phyloP scores from a whole-genome alignment of 2,113 vertebrate genomes.

The Otolemur garnettii region DNA sequence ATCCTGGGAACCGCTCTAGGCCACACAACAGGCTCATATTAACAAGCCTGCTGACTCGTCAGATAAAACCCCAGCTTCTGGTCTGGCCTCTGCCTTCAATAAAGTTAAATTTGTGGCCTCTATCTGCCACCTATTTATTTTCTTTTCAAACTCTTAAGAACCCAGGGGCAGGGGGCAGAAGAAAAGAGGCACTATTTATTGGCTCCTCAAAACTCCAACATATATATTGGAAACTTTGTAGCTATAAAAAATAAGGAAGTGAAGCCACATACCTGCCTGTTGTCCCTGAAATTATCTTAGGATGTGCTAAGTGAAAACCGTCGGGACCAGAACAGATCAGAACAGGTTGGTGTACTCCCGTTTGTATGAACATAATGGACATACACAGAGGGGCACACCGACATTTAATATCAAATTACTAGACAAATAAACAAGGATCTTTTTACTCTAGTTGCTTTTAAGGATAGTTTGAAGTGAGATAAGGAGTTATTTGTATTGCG shows the following conservation, averaged over 20 bases:
- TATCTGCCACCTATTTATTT: not conserved
- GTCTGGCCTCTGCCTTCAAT: not conserved
- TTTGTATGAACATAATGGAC: not conserved
- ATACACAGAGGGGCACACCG: not conserved
- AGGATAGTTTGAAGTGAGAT: not conserved
- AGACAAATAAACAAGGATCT: not conserved
- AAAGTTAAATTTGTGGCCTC: not conserved
- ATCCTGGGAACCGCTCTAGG: not conserved
- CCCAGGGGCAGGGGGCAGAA: not conserved
- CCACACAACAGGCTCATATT: not conserved
- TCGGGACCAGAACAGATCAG: not conserved
- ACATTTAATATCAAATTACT: not conserved
- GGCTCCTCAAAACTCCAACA: constrained; percentile 20
- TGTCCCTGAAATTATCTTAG: not conserved
- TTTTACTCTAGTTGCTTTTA: not conserved
- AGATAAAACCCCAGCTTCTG: not conserved
- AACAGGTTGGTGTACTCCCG: not conserved
- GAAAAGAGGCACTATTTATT: not conserved
- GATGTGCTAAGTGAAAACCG: constrained; percentile 19
- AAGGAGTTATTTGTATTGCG: not conserved
- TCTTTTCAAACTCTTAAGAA: constrained; percentile 13
- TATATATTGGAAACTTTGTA: not conserved
- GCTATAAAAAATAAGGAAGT: not conserved
- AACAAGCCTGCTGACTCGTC: not conserved
- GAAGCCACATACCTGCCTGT: not conserved